Base-by-base conservation (phyloP, 2,888 invertebrate species). In the Pterostichus madidus region DNA sequence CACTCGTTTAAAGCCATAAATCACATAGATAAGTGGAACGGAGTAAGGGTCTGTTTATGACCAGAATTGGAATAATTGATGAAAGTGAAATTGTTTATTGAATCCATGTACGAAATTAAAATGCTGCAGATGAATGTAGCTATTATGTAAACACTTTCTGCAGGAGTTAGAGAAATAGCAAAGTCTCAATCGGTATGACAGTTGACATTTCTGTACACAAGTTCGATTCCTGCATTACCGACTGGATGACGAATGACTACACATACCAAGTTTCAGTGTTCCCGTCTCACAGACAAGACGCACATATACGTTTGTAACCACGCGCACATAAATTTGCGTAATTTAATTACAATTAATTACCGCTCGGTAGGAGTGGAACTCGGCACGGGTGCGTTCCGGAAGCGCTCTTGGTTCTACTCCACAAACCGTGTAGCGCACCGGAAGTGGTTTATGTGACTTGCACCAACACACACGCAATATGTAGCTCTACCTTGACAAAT, bases 311-410 rank as follows among this genome's bases (percentile, higher is more conserved):
- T 52, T 7, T 8, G 5, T 49, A 75, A 13, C 35, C n/a, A 11
- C 35, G 68, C 32, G 31, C 49, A 64, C 73, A 75, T 81, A 81
- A 75, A 81, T 81, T 75, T 73, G 56, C 80, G 73, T 80, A 80
- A 73, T 75, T 59, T 73, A 75, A 81, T 81, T 81, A 81, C 75
- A 75, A 75, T 75, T 81, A 81, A 81, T 81, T 75, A 80, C 78
- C 8, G 17, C 56, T 2, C 56, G 17, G 56, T 56, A 17, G 56
- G 17, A 56, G 56, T 56, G 17, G 17, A 56, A 17, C 17, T 17
- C 17, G 56, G 56, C 56, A 56, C 56, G 56, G 56, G 56, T 17
- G 56, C 17, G 15, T 56, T 56, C 56, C 56, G 56, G 56, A 56
- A 17, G 56, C 56, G 15, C 5, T 56, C 8, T 17, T 13, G 56